Base-by-base conservation (phyloP, 2,113 vertebrate genomes). In the Coryphaenoides rupestris region DNA sequence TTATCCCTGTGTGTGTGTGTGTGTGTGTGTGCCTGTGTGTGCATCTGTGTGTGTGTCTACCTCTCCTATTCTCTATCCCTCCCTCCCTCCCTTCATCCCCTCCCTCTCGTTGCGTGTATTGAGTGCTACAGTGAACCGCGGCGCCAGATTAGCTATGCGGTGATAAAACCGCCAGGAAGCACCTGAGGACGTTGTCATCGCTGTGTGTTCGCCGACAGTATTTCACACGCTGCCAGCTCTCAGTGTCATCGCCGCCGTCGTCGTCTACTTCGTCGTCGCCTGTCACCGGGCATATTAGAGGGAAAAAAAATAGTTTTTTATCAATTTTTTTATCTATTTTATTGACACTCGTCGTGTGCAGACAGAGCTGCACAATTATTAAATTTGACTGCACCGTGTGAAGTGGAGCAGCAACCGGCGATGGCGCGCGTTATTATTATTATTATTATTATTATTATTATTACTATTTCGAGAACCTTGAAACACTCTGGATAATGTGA, bases 401-500 rank as follows among this genome's bases (percentile, higher is more conserved):
- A 33, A 33, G 28, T 33, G 28, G 28, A 33, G 28, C 28, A 33
- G 45, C 24, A n/a, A 74, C 61, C 59, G 61, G 60, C 69, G n/a
- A 26, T 19, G 19, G n/a, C 45, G 47, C n/a, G n/a, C n/a, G n/a
- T n/a, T n/a, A n/a, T n/a, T n/a, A n/a, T n/a, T n/a, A n/a, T n/a
- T n/a, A n/a, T n/a, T n/a, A n/a, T n/a, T n/a, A n/a, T n/a, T n/a
- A n/a, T n/a, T n/a, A n/a, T n/a, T n/a, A n/a, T n/a, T 62, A 46
- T 77, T 65, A 49, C 73, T 70, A 77, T 33, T 26, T 66, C 62
- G 24, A 64, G 77, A 83, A 82, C 77, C 77, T 75, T 66, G 68
- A 79, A 78, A 69, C 75, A 84, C 78, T 82, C 79, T 69, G 81
- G 84, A 75, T 87, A 77, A 85, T 82, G 77, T 70, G 83, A 85